Base-by-base conservation (phyloP, 2,888 invertebrate genomes). In the Netelia melanura region DNA sequence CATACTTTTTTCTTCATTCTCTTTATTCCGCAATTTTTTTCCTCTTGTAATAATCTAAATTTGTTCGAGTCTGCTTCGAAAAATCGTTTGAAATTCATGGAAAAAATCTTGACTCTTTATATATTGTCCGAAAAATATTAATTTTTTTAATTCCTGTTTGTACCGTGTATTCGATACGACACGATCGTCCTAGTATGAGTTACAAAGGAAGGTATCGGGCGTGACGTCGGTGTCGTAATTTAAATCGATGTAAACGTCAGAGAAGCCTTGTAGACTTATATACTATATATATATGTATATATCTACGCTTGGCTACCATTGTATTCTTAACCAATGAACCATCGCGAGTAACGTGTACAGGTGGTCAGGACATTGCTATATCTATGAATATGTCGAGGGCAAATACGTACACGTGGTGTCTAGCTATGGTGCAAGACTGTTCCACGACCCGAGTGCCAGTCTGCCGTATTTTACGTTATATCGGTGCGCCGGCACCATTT, bases 261-360 rank as follows among this genome's bases (percentile, higher is more conserved):
- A 48, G 68, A 70, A 70, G 30, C 48, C 30, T 70, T 56, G 44
- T 68, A 48, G 23, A 65, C 14, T n/a, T 25, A 38, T 38, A 71
- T 56, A 71, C 11, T 30, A 30, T 5, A 30, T 5, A 30, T 5
- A n/a, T 10, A 17, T 30, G n/a, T 30, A 30, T 58, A 58, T 9
- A 58, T 58, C 5, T 17, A 21, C 5, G 58, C 58, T 48, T 44
- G 3, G 21, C 76, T 30, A 17, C 25, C 25, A 79, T 74, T 75
- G 79, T 79, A 62, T 54, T 78, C 54, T 72, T 14, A 74, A 67
- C 62, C 21, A 78, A 68, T 44, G 78, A 78, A 68, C 23, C 72
- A 67, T 78, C 54, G 78, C 52, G 11, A 52, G 54, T 68, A 64
- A 38, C 52, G 61, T 48, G 65, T 48, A 25, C 44, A n/a, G 38